Conservation (phyloP, 2,113 vertebrate species). For the Oxyura jamaicensis region DNA sequence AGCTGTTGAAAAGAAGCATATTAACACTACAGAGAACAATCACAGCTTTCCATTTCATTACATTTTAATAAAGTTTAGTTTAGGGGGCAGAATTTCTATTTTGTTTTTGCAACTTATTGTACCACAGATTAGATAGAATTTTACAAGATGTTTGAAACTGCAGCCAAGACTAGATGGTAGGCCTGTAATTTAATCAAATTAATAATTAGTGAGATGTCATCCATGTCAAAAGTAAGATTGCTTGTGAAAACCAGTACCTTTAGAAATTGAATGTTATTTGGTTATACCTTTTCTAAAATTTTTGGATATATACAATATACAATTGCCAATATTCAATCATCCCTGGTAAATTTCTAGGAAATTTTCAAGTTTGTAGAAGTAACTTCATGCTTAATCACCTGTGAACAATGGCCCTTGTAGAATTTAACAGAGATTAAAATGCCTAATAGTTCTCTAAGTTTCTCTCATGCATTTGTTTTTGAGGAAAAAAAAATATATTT, state of each 20-base stretch:
- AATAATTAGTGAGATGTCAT: background rate
- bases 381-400: background rate
- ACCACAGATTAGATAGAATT: background rate
- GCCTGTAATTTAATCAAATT: background rate
- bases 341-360: background rate
- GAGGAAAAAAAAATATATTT: background rate
- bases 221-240: background rate
- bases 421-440: background rate
- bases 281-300: fast-evolving
- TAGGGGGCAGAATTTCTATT: background rate
- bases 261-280: background rate
- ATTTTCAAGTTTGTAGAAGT: background rate
- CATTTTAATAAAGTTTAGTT: background rate
- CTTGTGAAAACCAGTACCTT: background rate
- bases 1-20: slow-evolving; percentile 75
- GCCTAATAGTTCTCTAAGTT: background rate
- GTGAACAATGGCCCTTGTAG: background rate
- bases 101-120: background rate
- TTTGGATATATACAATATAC: background rate
- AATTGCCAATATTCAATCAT: background rate
- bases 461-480: background rate
- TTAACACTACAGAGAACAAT: background rate
- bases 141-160: background rate
- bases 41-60: background rate
- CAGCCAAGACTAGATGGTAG: background rate